Base-by-base conservation (phyloP, 2,888 invertebrate genomes). In the Tipula vernalis region DNA sequence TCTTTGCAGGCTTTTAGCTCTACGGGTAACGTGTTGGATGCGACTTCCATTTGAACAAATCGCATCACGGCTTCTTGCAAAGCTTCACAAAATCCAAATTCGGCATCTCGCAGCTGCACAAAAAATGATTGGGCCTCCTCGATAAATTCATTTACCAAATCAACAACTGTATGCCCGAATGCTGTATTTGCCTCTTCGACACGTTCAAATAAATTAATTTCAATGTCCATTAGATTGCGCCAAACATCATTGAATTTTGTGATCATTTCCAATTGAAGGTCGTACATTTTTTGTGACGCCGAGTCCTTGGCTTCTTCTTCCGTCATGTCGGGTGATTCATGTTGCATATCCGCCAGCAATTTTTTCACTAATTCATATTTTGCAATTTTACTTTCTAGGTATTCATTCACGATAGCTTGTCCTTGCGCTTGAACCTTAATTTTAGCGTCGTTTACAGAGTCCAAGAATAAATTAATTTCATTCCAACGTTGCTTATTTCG, bases 151-250 rank as follows among this genome's bases (percentile, higher is more conserved):
- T 94, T 93, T 86, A 96, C 92, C 92, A 95, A 94, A 88, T 97
- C 96, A 1, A 94, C 94, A 89, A 98, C 93, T 88, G 95, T 95
- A 86, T 95, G 94, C 87, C 96, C 95, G 90, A 97, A 97, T 88
- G 94, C 94, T 13, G 94, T 93, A 18, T 94, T 94, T 0, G 95
- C 93, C 89, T 96, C 96, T 92, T 95, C 95, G 88, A 96, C 93
- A 89, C 95, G 95, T 89, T 96, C 96, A 89, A 93, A 95, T 10
- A 96, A 90, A 87, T 93, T 93, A 89, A 96, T 92, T 88, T 92
- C 91, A 83, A 91, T 90, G 0, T 89, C 89, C 91, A 92, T 92
- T 2, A 92, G 88, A 13, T 87, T 87, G 83, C 91, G 90, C 91
- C 91, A 92, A 13, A 91, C 89, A 0, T 93, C 92, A 87, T 93